Conservation (phyloP, 2,888 invertebrate genomes). For the Dasysyrphus tricinctus region DNA sequence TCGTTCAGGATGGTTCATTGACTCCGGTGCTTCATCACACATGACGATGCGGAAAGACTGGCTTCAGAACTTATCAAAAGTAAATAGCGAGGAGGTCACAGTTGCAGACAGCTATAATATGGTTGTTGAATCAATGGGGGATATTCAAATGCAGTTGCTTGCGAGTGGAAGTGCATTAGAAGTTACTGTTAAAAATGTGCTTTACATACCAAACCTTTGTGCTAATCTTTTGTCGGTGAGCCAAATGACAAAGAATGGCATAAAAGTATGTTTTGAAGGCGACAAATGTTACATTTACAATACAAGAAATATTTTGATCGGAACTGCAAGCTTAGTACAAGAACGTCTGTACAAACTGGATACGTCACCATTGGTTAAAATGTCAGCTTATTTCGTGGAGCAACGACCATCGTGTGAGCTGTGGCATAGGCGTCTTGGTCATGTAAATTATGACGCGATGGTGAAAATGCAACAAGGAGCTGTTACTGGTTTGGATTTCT, state of each 20-base stretch:
- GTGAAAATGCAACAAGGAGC: not conserved
- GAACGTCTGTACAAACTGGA: not conserved
- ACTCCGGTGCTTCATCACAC: not conserved
- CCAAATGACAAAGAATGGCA: not conserved
- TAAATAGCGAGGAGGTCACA: constrained; percentile 6
- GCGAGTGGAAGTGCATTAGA: not conserved
- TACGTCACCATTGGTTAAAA: not conserved
- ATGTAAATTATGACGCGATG: not conserved
- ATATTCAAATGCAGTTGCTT: not conserved
- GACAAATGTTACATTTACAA: not conserved
- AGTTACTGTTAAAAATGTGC: not conserved
- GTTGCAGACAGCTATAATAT: not conserved
- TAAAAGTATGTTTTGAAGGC: not conserved
- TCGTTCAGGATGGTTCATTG: not conserved
- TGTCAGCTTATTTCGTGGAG: not conserved
- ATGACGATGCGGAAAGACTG: constrained; percentile 10
- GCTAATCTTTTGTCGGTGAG: constrained; percentile 1
- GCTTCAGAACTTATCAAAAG: not conserved
- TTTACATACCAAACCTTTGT: not conserved
- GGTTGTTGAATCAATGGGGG: too few relatives aligned
- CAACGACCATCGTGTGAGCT: constrained; percentile 1
- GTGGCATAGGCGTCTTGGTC: constrained; percentile 12
- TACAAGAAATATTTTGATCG: not conserved
- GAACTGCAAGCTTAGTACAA: not conserved
- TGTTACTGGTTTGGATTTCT: not conserved